These are phyloP conservation scores for Lagopus leucura DNA, from an alignment of 2,113 vertebrate species.

Conservation along the genomic window DNA sequence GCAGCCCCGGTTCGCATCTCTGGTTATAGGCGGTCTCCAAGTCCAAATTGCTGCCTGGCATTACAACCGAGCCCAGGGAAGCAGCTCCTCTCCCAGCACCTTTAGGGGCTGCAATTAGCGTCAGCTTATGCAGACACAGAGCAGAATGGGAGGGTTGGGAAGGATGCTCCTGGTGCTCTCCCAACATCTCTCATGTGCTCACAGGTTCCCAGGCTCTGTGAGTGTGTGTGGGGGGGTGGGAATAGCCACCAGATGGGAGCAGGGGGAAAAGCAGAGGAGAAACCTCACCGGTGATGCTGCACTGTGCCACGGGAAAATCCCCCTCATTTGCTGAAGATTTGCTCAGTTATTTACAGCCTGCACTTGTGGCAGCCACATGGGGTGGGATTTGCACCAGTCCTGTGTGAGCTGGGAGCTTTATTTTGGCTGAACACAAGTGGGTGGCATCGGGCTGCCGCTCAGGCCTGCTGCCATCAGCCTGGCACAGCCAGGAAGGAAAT, in stretches of 20 bases:
- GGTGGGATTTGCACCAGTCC: background rate
- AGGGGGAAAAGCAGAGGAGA: background rate
- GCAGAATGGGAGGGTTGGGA: background rate
- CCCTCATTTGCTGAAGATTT: background rate
- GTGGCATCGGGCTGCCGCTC: background rate
- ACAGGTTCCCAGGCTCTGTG: background rate
- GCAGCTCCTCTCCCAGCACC: background rate
- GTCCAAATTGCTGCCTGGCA: background rate
- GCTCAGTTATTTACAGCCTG: conserved; percentile 1
- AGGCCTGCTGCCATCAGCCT: conserved; percentile 7
- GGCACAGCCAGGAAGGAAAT: background rate
- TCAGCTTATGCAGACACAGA: background rate
- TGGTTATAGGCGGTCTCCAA: background rate
- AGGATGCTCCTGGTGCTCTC: background rate
- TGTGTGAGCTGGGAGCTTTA: background rate
- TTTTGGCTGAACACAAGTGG: background rate
- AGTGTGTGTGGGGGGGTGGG: background rate
- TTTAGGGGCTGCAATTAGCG: background rate
- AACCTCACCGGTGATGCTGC: background rate
- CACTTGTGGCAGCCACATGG: background rate
- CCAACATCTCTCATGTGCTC: background rate
- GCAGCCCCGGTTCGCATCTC: rapidly evolving
- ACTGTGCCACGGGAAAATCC: background rate
- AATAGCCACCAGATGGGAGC: conserved; percentile 36
- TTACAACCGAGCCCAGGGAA: background rate